Evolutionary conservation across 92 coral and sea anemone genomes (phyloP).

Genomic region (Parazoanthus darwini): DNA sequence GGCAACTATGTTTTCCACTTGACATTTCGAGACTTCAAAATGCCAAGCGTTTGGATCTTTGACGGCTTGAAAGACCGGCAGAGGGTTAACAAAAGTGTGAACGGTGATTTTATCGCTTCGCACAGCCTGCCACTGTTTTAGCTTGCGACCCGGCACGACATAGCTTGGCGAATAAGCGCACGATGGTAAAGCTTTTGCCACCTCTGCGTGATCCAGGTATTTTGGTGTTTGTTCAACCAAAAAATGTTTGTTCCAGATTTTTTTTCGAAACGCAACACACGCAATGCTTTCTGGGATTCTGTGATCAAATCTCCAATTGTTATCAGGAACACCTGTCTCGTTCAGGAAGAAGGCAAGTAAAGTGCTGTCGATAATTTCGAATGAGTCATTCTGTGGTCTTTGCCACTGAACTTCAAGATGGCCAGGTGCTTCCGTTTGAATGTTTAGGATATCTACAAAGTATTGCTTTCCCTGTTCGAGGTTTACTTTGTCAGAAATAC

Average conservation of each 20-base stretch:
- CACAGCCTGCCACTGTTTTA: conserved; percentile 35
- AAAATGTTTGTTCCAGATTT: conserved; percentile 23
- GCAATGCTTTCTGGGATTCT: conserved; percentile 26
- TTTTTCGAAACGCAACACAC: background rate
- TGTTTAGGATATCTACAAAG: conserved; percentile 35
- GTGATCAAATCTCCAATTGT: conserved; percentile 4
- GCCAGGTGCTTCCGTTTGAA: conserved; percentile 2
- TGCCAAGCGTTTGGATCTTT: conserved; percentile 23
- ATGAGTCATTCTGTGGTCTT: conserved; percentile 24
- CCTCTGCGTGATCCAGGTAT: conserved; percentile 18
- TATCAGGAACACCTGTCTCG: conserved; percentile 14
- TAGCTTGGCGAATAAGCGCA: conserved; percentile 25
- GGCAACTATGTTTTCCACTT: conserved; percentile 22
- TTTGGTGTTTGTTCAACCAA: background rate
- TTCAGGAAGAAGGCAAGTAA: conserved; percentile 27
- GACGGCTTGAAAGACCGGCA: conserved; percentile 13
- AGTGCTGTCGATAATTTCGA: conserved; percentile 19
- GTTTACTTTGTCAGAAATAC: conserved; percentile 15
- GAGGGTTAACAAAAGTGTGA: conserved; percentile 6
- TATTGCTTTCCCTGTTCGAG: conserved; percentile 31
- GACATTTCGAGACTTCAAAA: background rate
- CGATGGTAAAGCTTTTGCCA: conserved; percentile 2
- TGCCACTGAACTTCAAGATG: conserved; percentile 29
- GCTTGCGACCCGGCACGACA: conserved; percentile 10
- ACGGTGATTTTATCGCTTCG: background rate